A percentile compares a stretch with the other conserved stretches of the same genome.
Conservation (phyloP, 1,140 invertebrate genomes). For the Brachystomella parvula region DNA sequence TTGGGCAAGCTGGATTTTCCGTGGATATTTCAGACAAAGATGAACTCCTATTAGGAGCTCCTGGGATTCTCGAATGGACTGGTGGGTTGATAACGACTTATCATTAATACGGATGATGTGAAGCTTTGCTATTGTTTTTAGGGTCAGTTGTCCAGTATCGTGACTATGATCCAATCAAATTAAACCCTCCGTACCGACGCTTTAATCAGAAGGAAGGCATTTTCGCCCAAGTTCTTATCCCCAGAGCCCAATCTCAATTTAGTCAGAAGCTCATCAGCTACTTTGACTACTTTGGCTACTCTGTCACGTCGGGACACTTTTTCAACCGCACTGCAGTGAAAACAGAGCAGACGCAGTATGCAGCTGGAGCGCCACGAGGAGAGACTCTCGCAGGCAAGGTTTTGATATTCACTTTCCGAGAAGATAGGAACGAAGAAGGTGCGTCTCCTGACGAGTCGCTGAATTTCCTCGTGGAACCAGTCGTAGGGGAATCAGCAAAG, state of each 20-base stretch:
- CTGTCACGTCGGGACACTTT: slow-evolving; percentile 33
- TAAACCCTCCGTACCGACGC: slow-evolving; percentile 12
- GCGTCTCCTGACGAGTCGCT: neutral
- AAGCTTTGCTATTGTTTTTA: slow-evolving; percentile 18
- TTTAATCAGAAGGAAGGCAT: slow-evolving; percentile 4
- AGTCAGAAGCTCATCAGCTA: slow-evolving; percentile 12
- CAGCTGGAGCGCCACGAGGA: slow-evolving; percentile 28
- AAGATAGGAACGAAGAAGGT: neutral
- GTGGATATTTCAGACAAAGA: slow-evolving; percentile 36
- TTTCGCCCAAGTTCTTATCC: slow-evolving; percentile 35
- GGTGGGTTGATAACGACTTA: slow-evolving; percentile 32
- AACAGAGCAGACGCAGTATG: slow-evolving; percentile 24
- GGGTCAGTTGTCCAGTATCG: slow-evolving; percentile 36
- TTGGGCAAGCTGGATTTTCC: slow-evolving; percentile 40
- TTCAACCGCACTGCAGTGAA: slow-evolving; percentile 13
- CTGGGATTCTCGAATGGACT: slow-evolving; percentile 44
- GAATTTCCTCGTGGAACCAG: slow-evolving; percentile 18
- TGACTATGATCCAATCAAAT: slow-evolving; percentile 17
- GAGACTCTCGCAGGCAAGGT: slow-evolving; percentile 22
- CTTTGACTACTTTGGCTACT: slow-evolving; percentile 39
- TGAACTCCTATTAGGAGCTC: slow-evolving; percentile 43
- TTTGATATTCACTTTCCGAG: slow-evolving; percentile 27
- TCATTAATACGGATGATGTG: neutral
- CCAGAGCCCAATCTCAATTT: slow-evolving; percentile 4
- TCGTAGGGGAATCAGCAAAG: slow-evolving; percentile 15